Conservation (phyloP, 2,797 vertebrate genomes). For the Silurus lanzhouensis region DNA sequence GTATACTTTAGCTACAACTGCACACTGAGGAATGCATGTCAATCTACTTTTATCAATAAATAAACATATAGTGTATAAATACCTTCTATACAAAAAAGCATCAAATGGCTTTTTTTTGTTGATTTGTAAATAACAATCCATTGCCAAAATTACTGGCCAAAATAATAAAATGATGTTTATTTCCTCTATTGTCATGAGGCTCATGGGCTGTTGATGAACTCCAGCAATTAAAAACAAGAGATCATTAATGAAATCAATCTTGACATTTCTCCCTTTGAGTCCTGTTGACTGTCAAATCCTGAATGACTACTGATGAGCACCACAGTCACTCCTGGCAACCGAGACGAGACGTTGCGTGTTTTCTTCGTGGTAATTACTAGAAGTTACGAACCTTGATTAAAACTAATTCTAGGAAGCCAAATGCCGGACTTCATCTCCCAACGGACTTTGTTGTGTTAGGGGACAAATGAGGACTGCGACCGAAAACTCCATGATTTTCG, state of each 20-base stretch:
- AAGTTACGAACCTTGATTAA: slow-evolving; percentile 25
- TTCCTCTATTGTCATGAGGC: not conserved
- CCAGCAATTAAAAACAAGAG: not conserved
- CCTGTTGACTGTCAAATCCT: not conserved
- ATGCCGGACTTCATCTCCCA: not conserved
- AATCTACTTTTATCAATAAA: not conserved
- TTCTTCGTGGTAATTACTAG: slow-evolving; percentile 23
- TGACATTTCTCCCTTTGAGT: slow-evolving; percentile 3
- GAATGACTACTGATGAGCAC: not conserved
- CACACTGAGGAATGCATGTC: not conserved
- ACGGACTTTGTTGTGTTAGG: not conserved
- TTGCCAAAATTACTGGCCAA: not conserved
- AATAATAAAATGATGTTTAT: not conserved
- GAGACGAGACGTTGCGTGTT: slow-evolving; percentile 12
- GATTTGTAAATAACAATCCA: not conserved
- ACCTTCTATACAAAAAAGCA: not conserved
- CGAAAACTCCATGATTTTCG: slow-evolving; percentile 29
- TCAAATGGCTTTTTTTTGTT: not conserved
- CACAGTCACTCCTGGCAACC: slow-evolving; percentile 39
- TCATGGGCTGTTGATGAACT: not conserved
- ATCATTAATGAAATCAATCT: slow-evolving; percentile 1
- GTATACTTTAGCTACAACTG: not conserved
- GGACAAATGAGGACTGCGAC: not conserved
- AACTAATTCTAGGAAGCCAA: slow-evolving; percentile 13
- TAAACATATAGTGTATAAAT: not conserved